A percentile compares a stretch with the other conserved stretches of the same genome.
Conservation (phyloP, 2,888 invertebrate species). For the Gymnoscelis rufifasciata region DNA sequence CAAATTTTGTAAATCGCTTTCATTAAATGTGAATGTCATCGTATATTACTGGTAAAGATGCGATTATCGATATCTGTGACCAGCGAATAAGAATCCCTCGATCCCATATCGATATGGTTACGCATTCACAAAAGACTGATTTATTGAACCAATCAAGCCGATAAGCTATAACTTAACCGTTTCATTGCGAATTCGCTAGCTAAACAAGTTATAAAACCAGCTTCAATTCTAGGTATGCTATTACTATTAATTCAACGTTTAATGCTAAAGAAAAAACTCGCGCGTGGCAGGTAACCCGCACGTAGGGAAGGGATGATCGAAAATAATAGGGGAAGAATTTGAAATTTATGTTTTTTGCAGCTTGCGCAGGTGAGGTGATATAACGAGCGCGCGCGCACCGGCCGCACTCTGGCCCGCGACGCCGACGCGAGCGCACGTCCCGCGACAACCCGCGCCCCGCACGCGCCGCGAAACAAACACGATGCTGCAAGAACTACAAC, state of each 20-base stretch:
- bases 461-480: constrained; percentile 62
- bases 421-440: constrained; percentile 59
- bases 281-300: constrained; percentile 76
- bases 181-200: constrained; percentile 9
- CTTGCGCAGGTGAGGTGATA: constrained; percentile 80
- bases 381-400: constrained; percentile 75
- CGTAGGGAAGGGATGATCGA: constrained; percentile 78
- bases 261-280: constrained; percentile 65
- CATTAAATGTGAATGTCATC: constrained; percentile 34
- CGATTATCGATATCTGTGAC: constrained; percentile 37
- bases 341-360: constrained; percentile 78
- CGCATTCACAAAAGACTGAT: constrained; percentile 51
- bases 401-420: constrained; percentile 74
- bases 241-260: constrained; percentile 37
- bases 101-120: constrained; percentile 42
- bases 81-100: constrained; percentile 37
- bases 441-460: constrained; percentile 58
- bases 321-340: constrained; percentile 80
- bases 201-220: constrained; percentile 20
- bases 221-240: constrained; percentile 31
- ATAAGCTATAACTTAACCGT: constrained; percentile 33
- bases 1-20: constrained; percentile 17
- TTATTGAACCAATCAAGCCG: constrained; percentile 47
- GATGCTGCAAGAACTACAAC: constrained; percentile 77
- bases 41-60: constrained; percentile 44